Evolutionary conservation across 2,888 invertebrate genomes (phyloP).

Genomic region (Apantesis nais): DNA sequence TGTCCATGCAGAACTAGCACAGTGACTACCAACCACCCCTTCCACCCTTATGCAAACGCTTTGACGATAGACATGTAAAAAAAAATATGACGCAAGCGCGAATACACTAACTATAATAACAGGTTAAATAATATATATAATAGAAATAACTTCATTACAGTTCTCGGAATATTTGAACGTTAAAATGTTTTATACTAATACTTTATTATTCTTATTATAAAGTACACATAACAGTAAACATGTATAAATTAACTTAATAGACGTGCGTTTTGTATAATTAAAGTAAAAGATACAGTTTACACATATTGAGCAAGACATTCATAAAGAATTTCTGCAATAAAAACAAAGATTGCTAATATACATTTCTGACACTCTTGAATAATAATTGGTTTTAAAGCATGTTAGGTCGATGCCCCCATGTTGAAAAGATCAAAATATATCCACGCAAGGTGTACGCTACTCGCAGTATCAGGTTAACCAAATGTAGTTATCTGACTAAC

Average conservation of each 20-base stretch:
- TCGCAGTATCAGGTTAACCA: conserved; percentile 42
- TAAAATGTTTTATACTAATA: not conserved
- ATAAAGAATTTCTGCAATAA: not conserved
- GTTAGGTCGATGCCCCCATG: conserved; percentile 52
- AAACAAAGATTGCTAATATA: conserved; percentile 12
- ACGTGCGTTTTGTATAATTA: not conserved
- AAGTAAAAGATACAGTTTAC: not conserved
- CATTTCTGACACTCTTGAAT: conserved; percentile 29
- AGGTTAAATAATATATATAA: too few relatives aligned
- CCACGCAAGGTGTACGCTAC: conserved; percentile 55
- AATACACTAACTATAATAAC: too few relatives aligned
- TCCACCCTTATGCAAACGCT: too few relatives aligned
- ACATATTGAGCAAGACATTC: not conserved
- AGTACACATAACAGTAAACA: not conserved
- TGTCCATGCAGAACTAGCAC: too few relatives aligned
- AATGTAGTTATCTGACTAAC: conserved; percentile 25
- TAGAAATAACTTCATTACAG: too few relatives aligned
- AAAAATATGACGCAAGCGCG: too few relatives aligned
- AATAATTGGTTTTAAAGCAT: conserved; percentile 37
- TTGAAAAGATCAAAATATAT: conserved; percentile 53
- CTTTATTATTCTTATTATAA: not conserved
- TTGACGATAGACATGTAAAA: too few relatives aligned
- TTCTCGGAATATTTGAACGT: not conserved
- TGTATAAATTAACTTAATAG: not conserved
- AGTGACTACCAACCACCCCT: too few relatives aligned